A percentile compares a stretch with the other conserved stretches of the same genome.
phyloP scores from a whole-genome alignment of 2,797 vertebrate species.

The Cetoscarus ocellatus region DNA sequence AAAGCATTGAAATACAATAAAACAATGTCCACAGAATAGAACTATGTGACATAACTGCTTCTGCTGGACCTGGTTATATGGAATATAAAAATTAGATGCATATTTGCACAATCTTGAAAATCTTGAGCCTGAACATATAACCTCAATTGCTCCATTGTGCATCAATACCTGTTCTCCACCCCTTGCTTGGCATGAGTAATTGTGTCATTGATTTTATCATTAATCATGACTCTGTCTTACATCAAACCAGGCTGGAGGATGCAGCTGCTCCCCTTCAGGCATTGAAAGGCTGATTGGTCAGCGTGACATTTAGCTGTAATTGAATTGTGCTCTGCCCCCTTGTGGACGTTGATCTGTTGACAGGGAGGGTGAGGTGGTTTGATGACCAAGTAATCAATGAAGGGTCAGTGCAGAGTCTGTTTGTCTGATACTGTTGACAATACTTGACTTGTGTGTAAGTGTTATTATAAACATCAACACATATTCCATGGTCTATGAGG shows the following conservation, averaged over 20 bases:
- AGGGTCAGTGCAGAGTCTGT: constrained; percentile 34
- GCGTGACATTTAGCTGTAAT: constrained; percentile 60
- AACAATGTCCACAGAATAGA: no score
- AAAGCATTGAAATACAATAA: no score
- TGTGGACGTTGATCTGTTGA: constrained; percentile 70
- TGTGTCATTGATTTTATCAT: constrained; percentile 24
- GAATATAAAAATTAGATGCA: no score
- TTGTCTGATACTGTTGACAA: not conserved
- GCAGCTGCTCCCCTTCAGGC: constrained; percentile 43
- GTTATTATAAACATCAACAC: not conserved
- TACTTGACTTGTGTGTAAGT: constrained; percentile 2
- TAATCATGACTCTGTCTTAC: constrained; percentile 6
- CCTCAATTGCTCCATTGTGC: constrained; percentile 4
- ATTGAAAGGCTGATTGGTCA: constrained; percentile 37
- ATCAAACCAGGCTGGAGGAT: constrained; percentile 12
- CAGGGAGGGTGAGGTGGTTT: constrained; percentile 21
- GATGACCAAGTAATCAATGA: constrained; percentile 23
- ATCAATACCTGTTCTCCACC: not conserved
- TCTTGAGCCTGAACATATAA: not conserved
- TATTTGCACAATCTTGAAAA: no score
- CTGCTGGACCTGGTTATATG: no score
- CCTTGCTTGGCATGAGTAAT: constrained; percentile 2
- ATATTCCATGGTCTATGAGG: not conserved
- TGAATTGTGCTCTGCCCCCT: constrained; percentile 82
- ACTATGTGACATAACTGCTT: no score